Percentiles rank a stretch among this genome's conserved stretches.
These are phyloP conservation scores for Panonychus citri DNA, from an alignment of 1,140 invertebrate species.

Conservation along the genomic window DNA sequence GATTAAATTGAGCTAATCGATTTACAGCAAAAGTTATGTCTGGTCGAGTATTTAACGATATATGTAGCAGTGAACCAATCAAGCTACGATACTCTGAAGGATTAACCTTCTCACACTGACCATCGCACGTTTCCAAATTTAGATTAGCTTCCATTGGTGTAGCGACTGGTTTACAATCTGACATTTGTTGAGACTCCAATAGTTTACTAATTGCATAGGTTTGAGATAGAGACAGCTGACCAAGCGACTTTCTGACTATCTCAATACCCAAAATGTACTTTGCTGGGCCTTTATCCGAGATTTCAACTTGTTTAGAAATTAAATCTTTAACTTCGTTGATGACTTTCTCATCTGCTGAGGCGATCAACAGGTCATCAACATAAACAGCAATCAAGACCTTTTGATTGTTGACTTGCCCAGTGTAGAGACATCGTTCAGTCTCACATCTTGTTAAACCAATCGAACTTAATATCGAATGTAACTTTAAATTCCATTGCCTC, in stretches of 20 bases:
- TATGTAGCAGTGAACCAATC: slow-evolving; percentile 21
- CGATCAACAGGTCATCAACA: slow-evolving; percentile 23
- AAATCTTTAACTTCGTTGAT: background rate
- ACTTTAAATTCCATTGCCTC: slow-evolving; percentile 19
- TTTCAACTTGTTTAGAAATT: slow-evolving; percentile 4
- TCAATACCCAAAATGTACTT: slow-evolving; percentile 2
- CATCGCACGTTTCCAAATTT: too few species aligned
- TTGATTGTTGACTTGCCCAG: background rate
- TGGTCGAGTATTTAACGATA: slow-evolving; percentile 22
- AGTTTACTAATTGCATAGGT: slow-evolving; percentile 1
- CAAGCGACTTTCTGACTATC: background rate
- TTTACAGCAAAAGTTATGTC: slow-evolving; percentile 25
- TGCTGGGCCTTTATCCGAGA: background rate
- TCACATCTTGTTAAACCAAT: background rate
- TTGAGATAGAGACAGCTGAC: slow-evolving; percentile 6
- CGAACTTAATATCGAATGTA: background rate
- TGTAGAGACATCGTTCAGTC: background rate
- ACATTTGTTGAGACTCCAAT: slow-evolving; percentile 10
- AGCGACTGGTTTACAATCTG: slow-evolving; percentile 4
- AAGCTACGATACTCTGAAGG: background rate
- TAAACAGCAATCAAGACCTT: slow-evolving; percentile 21
- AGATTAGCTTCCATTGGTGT: background rate
- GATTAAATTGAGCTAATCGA: slow-evolving; percentile 24
- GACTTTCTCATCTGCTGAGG: background rate
- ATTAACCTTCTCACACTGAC: too few species aligned